phyloP scores from a whole-genome alignment of 2,113 vertebrate genomes.

The Coturnix japonica region DNA sequence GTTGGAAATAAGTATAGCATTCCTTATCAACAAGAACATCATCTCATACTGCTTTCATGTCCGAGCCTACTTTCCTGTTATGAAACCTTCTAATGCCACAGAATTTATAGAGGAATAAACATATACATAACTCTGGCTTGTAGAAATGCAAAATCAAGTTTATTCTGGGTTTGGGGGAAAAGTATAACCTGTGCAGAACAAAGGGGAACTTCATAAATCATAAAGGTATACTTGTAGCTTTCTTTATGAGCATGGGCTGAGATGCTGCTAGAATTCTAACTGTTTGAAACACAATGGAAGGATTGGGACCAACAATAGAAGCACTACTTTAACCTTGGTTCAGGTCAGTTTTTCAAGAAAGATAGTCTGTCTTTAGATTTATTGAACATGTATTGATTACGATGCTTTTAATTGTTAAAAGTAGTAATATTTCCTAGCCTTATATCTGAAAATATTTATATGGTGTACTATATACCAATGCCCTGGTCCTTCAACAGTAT shows the following conservation, averaged over 20 bases:
- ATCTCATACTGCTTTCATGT: background rate
- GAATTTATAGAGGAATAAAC: background rate
- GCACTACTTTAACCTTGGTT: background rate
- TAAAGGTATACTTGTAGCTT: background rate
- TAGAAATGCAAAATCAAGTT: background rate
- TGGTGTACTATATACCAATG: background rate
- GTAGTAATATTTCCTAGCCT: background rate
- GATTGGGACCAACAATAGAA: background rate
- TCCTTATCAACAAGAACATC: background rate
- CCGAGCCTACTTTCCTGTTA: background rate
- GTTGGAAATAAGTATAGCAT: background rate
- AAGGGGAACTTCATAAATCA: background rate
- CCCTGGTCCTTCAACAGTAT: background rate
- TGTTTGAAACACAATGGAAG: background rate
- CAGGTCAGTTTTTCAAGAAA: background rate
- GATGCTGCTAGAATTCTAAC: background rate
- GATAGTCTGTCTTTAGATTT: background rate
- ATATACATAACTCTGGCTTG: background rate
- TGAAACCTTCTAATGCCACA: background rate
- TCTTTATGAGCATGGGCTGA: background rate
- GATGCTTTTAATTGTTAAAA: background rate
- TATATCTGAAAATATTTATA: background rate
- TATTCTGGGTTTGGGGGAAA: background rate
- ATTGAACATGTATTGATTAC: background rate
- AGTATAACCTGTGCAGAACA: background rate